A percentile compares a stretch with the other conserved stretches of the same genome.
These are phyloP conservation scores for Bursaphelenchus okinawaensis DNA, from an alignment of 2,888 invertebrate species.

Conservation along the genomic window DNA sequence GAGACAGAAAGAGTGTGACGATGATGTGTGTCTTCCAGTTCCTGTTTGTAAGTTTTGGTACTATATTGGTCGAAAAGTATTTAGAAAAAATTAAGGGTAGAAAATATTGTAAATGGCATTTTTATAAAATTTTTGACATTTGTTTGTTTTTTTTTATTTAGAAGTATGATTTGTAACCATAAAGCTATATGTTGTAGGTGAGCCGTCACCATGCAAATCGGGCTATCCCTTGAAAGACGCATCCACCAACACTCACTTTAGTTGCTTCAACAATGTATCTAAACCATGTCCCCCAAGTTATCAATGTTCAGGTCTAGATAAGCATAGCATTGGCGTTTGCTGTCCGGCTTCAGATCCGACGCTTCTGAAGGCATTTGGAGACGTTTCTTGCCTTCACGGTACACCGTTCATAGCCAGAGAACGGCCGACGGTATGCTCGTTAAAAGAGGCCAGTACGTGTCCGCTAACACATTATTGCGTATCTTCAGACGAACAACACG, in stretches of 20 bases:
- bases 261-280: conserved; percentile 28
- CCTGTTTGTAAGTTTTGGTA: conserved; percentile 35
- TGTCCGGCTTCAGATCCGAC: conserved; percentile 26
- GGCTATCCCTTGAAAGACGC: conserved; percentile 31
- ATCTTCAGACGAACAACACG: conserved; percentile 33
- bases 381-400: conserved; percentile 35
- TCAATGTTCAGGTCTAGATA: conserved; percentile 38
- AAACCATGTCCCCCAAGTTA: conserved; percentile 37
- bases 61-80: no score
- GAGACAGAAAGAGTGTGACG: conserved; percentile 22
- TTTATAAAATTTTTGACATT: no score
- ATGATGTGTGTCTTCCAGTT: conserved; percentile 35
- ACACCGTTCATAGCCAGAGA: conserved; percentile 40
- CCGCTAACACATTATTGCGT: conserved; percentile 46
- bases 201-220: conserved; percentile 20
- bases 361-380: neutral
- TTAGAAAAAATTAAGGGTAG: no score
- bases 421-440: conserved; percentile 33
- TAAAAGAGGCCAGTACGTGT: conserved; percentile 24
- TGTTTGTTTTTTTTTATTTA: no score
- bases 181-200: no score
- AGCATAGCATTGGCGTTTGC: conserved; percentile 36
- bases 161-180: no score
- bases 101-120: no score
- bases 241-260: conserved; percentile 32